Conservation (phyloP, 2,888 invertebrate species). For the Brenthis hecate region DNA sequence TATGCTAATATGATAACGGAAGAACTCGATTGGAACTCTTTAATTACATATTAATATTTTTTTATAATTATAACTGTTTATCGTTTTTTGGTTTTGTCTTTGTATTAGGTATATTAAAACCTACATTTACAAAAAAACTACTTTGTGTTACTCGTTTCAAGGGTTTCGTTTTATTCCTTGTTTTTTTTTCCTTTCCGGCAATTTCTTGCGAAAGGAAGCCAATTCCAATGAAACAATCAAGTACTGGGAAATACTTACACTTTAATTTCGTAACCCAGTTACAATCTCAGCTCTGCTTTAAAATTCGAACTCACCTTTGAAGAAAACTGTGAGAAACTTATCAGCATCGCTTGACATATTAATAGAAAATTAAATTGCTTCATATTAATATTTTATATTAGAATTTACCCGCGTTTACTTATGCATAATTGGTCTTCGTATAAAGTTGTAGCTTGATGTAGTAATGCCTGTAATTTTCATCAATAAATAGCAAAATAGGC, state of each 20-base stretch:
- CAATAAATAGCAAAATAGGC: no score
- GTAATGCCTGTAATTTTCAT: no score
- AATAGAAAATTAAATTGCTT: background rate
- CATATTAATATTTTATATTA: no score
- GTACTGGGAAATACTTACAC: background rate
- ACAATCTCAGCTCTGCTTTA: background rate
- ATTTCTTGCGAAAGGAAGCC: constrained; percentile 13
- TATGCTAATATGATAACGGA: no score
- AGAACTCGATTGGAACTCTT: no score
- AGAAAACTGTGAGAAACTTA: background rate
- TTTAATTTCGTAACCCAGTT: constrained; percentile 1
- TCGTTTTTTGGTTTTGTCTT: no score
- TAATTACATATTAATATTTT: no score
- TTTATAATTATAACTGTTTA: no score
- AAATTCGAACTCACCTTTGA: background rate
- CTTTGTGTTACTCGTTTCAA: background rate
- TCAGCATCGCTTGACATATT: background rate
- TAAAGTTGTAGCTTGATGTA: no score
- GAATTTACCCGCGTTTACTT: no score
- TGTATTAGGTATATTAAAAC: no score
- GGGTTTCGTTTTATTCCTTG: constrained; percentile 1
- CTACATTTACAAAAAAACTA: background rate
- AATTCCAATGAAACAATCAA: background rate
- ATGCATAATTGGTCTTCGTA: no score
- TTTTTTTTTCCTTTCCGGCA: constrained; percentile 3